Base-by-base conservation (phyloP, 2,888 invertebrate genomes). In the Scaptomyza flava region DNA sequence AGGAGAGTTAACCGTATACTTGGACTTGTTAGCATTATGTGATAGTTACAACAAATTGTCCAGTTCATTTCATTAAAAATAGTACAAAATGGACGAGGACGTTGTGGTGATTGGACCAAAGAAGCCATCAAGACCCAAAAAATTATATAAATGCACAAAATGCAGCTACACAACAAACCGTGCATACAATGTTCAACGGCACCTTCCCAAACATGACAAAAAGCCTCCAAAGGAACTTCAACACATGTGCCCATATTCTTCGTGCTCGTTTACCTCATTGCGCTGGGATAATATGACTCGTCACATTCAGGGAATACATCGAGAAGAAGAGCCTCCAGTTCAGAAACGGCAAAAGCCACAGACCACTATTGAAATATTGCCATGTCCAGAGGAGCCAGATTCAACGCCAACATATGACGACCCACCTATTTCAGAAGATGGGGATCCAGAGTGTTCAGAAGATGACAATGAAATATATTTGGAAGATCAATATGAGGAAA, bases 141-240 rank as follows among this genome's bases (percentile, higher is more conserved):
- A 51, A 41, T 2, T 61, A 3, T 75, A 56, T n/a, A 42, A 57
- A 9, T 75, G 75, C 12, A 12, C 67, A 2, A 47, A 64, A 9
- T 75, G 75, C 34, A 71, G 46, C 8, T 75, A 75, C 51, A 38
- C 67, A 8, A 54, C 76, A 2, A 75, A 53, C 9, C 75, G 75
- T 12, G 53, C 57, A 7, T 75, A 75, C 41, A 75, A 75, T 14
- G 60, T 75, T 1, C 71, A 75, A 36, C 60, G 75, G 6, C 75
- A 75, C 43, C 9, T 71, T 0, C 47, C 17, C 23, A 64, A 67
- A 12, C 75, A 75, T 34, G 61, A 48, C 6, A 61, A 67, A 27
- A 71, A 70, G 30, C 74, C 75, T 0, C 75, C 75, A 12, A 71
- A 34, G 51, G 75, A 75, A 20, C 45, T 75, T 14, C 75, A 71